These are phyloP conservation scores for Hermodice carunculata DNA, from an alignment of 2,888 invertebrate species.

Conservation along the genomic window DNA sequence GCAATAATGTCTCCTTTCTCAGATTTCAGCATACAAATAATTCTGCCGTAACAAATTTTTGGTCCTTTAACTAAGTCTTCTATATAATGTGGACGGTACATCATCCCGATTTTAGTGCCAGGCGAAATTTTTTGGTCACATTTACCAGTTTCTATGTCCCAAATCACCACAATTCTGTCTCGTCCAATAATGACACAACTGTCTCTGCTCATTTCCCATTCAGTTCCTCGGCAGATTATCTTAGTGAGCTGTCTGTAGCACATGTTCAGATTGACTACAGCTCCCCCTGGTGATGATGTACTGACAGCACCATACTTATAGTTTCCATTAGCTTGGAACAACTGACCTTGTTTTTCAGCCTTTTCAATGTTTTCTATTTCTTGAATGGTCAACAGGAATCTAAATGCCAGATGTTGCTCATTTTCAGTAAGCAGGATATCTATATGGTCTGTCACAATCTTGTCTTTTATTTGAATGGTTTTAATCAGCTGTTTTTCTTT, in stretches of 20 bases:
- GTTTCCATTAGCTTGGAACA: constrained; percentile 42
- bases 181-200: constrained; percentile 46
- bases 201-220: constrained; percentile 42
- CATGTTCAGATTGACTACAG: constrained; percentile 42
- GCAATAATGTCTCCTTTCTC: neutral
- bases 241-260: constrained; percentile 52
- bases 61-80: constrained; percentile 4
- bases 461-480: constrained; percentile 31
- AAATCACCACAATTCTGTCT: constrained; percentile 46
- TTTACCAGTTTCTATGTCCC: constrained; percentile 59
- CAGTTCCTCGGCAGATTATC: constrained; percentile 52
- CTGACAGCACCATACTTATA: constrained; percentile 50
- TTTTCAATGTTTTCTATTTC: constrained; percentile 48
- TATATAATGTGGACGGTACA: constrained; percentile 26
- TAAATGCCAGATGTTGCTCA: constrained; percentile 48
- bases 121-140: constrained; percentile 51
- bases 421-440: constrained; percentile 42
- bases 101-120: constrained; percentile 21
- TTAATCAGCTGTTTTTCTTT: neutral
- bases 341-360: constrained; percentile 28
- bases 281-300: constrained; percentile 9
- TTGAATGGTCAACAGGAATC: constrained; percentile 40
- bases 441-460: constrained; percentile 40
- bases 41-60: constrained; percentile 11
- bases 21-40: neutral